Evolutionary conservation across 2,888 invertebrate species (phyloP).

Genomic region (Leucoma salicis): DNA sequence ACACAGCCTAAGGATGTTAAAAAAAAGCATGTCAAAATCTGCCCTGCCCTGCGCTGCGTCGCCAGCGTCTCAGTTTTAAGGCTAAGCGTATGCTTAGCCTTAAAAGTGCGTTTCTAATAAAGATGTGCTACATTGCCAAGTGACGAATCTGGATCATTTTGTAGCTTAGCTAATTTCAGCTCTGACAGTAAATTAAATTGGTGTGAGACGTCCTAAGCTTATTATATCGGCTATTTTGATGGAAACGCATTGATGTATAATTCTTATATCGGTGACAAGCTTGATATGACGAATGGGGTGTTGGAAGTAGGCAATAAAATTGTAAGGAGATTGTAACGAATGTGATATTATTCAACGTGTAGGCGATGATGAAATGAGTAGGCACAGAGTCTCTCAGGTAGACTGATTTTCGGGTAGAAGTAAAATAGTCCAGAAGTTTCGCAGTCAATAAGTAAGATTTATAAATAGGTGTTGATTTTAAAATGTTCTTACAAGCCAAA

Average conservation of each 20-base stretch:
- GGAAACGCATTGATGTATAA: too few relatives aligned
- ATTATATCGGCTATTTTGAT: too few relatives aligned
- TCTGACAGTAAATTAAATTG: too few relatives aligned
- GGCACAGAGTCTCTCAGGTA: conserved; percentile 60
- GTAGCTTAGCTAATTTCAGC: too few relatives aligned
- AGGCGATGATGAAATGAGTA: conserved; percentile 43
- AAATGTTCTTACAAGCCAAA: conserved; percentile 69
- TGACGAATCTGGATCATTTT: too few relatives aligned
- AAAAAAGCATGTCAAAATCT: too few relatives aligned
- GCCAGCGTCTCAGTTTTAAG: too few relatives aligned
- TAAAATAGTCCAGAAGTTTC: conserved; percentile 70
- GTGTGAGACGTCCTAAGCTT: too few relatives aligned
- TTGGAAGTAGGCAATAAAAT: conserved; percentile 39
- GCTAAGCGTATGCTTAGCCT: too few relatives aligned
- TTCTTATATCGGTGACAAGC: not conserved
- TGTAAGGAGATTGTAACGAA: conserved; percentile 58
- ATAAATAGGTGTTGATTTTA: conserved; percentile 68
- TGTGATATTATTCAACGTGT: conserved; percentile 79
- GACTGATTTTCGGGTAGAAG: conserved; percentile 81
- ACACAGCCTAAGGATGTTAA: not conserved
- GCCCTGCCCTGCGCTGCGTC: too few relatives aligned
- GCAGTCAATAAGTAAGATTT: conserved; percentile 70
- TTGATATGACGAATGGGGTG: conserved; percentile 18
- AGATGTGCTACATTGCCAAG: too few relatives aligned
- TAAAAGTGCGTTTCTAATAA: too few relatives aligned